A percentile compares a stretch with the other conserved stretches of the same genome.
Conservation (phyloP, 2,113 vertebrate genomes). For the Platanista minor region DNA sequence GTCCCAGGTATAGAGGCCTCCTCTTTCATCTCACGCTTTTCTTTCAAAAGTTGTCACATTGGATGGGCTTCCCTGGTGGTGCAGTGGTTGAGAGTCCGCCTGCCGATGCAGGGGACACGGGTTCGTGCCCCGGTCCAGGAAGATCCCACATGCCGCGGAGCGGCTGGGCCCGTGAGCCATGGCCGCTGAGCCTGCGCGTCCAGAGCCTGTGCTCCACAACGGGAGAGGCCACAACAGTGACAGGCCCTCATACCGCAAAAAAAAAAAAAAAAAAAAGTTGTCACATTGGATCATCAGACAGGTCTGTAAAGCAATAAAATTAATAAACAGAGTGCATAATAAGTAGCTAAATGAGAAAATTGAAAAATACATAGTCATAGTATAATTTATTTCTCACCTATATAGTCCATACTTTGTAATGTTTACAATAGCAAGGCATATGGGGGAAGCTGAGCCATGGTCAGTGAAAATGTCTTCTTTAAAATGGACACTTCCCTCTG, state of each 20-base stretch:
- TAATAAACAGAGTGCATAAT: not conserved
- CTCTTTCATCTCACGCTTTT: not conserved
- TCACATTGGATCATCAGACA: not conserved
- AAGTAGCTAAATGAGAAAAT: not conserved
- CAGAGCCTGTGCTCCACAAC: too few relatives aligned
- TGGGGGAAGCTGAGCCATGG: not conserved
- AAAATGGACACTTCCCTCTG: not conserved
- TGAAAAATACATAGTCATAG: not conserved
- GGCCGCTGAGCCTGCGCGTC: too few relatives aligned
- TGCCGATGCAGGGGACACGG: too few relatives aligned
- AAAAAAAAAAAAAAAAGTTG: not conserved
- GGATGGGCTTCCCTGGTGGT: too few relatives aligned
- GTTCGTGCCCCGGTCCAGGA: too few relatives aligned
- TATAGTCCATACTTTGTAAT: not conserved
- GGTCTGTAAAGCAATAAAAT: not conserved
- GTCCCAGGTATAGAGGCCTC: not conserved
- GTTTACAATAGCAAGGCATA: not conserved
- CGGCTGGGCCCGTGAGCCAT: too few relatives aligned
- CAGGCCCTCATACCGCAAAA: too few relatives aligned
- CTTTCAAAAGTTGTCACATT: not conserved
- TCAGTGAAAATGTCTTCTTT: not conserved
- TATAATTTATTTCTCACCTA: not conserved
- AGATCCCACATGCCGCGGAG: too few relatives aligned
- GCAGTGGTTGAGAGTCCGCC: too few relatives aligned
- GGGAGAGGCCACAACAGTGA: too few relatives aligned